Conservation (phyloP, 2,888 invertebrate species). For the Ophion ventricosus region DNA sequence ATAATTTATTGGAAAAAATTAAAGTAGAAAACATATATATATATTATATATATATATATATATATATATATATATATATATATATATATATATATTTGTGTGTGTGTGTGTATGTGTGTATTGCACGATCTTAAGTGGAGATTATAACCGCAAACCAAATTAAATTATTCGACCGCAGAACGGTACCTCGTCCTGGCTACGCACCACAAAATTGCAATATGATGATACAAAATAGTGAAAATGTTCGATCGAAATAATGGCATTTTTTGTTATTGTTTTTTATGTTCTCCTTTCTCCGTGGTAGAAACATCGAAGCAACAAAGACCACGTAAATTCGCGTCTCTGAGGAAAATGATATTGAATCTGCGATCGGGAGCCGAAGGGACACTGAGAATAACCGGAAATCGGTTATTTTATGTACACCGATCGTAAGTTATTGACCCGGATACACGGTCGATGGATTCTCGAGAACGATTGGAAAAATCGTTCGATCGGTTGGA, state of each 20-base stretch:
- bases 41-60: background rate
- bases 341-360: too few relatives aligned
- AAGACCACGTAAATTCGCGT: too few relatives aligned
- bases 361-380: too few relatives aligned
- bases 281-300: background rate
- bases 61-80: constrained; percentile 14
- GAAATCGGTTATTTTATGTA: too few relatives aligned
- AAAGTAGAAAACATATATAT: background rate
- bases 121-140: background rate
- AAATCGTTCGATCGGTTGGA: too few relatives aligned
- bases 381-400: too few relatives aligned
- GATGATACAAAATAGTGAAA: background rate
- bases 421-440: too few relatives aligned
- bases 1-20: too few relatives aligned
- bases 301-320: background rate
- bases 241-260: background rate
- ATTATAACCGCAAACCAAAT: constrained; percentile 54
- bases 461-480: background rate
- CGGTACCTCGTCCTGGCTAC: constrained; percentile 14
- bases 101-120: background rate
- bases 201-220: constrained; percentile 17
- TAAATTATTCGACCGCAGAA: constrained; percentile 57
- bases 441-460: too few relatives aligned
- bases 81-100: background rate
- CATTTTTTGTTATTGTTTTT: background rate